These are phyloP conservation scores for Synanthedon tipuliformis DNA, from an alignment of 2,888 invertebrate species.

Conservation along the genomic window DNA sequence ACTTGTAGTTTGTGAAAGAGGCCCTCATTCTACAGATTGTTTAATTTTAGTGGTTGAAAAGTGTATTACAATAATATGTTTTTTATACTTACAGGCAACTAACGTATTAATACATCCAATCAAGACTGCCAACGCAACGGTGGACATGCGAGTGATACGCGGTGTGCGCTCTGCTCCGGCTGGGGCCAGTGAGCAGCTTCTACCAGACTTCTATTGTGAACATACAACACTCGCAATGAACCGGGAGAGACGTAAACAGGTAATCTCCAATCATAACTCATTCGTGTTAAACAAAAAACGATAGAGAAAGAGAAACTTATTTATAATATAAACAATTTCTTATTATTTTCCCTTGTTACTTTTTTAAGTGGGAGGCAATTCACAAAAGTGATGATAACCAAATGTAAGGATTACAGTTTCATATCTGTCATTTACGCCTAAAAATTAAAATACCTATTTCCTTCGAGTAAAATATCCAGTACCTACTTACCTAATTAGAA, in stretches of 20 bases:
- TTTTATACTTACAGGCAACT: conserved; percentile 69
- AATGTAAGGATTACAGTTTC: too few species aligned
- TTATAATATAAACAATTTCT: too few species aligned
- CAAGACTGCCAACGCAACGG: conserved; percentile 77
- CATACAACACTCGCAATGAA: conserved; percentile 95
- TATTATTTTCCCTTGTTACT: not conserved
- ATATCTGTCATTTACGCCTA: too few species aligned
- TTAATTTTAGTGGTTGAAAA: not conserved
- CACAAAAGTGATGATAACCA: too few species aligned
- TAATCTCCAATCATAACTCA: conserved; percentile 15
- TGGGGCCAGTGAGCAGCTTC: conserved; percentile 81
- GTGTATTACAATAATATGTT: not conserved
- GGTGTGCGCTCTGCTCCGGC: conserved; percentile 76
- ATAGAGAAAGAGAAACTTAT: too few species aligned
- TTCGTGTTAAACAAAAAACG: too few species aligned
- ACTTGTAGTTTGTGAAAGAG: too few species aligned
- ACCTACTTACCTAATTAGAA: not conserved
- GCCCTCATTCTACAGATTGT: not conserved
- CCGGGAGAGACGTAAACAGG: conserved; percentile 86
- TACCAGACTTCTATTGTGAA: conserved; percentile 96
- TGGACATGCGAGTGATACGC: conserved; percentile 73
- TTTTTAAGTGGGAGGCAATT: not conserved
- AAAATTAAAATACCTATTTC: too few species aligned
- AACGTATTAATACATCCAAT: conserved; percentile 78
- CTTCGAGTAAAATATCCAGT: too few species aligned